A percentile compares a stretch with the other conserved stretches of the same genome.
Evolutionary conservation across 2,888 invertebrate genomes (phyloP).

Genomic region (Embidobia sp.): DNA sequence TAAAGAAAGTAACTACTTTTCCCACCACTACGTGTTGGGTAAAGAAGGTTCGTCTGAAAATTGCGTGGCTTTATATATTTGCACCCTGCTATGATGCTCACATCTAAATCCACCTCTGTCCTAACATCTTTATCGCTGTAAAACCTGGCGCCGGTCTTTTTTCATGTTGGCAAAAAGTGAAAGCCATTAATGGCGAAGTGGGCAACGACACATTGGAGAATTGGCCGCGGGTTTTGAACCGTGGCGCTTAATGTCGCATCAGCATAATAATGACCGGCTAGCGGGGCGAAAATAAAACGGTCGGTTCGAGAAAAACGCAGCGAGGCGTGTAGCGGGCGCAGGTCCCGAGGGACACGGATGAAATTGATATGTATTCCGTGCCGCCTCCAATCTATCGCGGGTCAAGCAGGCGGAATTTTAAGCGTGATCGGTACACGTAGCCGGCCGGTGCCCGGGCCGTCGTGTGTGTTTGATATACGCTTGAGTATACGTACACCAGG

Average conservation of each 20-base stretch:
- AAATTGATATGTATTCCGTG: constrained; percentile 81
- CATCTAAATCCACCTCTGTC: no score
- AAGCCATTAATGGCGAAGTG: constrained; percentile 5
- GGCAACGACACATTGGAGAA: constrained; percentile 47
- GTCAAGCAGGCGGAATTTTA: constrained; percentile 82
- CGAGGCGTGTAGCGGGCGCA: constrained; percentile 57
- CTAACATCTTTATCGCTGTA: no score
- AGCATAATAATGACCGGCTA: constrained; percentile 54
- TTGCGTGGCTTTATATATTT: no score
- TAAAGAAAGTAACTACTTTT: no score
- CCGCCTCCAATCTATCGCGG: constrained; percentile 80
- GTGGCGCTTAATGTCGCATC: constrained; percentile 18
- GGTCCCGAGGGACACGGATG: constrained; percentile 73
- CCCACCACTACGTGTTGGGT: no score
- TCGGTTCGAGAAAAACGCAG: constrained; percentile 65
- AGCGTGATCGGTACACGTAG: constrained; percentile 74
- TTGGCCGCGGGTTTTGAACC: constrained; percentile 11
- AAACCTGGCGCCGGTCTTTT: no score
- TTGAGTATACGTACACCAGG: constrained; percentile 58
- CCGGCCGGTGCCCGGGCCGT: constrained; percentile 36
- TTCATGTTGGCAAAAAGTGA: no score
- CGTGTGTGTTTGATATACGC: constrained; percentile 63
- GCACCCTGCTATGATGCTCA: no score
- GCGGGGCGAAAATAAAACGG: constrained; percentile 58
- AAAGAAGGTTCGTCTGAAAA: no score